Evolutionary conservation across 2,888 invertebrate species (phyloP).

Genomic region (Callosobruchus maculatus): DNA sequence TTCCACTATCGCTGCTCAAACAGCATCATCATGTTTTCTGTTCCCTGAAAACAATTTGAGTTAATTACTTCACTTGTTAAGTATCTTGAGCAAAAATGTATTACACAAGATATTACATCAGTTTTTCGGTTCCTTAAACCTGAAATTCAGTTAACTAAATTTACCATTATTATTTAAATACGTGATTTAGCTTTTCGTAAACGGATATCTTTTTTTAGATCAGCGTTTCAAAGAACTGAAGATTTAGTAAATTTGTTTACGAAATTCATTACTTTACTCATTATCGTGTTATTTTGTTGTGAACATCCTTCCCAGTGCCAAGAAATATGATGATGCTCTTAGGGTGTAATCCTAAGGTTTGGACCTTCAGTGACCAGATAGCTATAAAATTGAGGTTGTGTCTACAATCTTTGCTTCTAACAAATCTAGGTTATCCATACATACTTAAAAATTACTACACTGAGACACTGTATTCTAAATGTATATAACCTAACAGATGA

Average conservation of each 20-base stretch:
- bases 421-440: background rate
- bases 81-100: too few relatives aligned
- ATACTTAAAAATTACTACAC: background rate
- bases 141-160: too few relatives aligned
- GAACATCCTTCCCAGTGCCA: too few relatives aligned
- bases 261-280: too few relatives aligned
- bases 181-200: too few relatives aligned
- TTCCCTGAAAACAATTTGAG: background rate
- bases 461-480: background rate
- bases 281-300: too few relatives aligned
- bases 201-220: too few relatives aligned
- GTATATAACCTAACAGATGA: background rate
- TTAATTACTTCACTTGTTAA: background rate
- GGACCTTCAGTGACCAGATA: background rate
- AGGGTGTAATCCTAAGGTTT: background rate
- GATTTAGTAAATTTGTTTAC: too few relatives aligned
- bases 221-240: too few relatives aligned
- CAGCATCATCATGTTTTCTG: background rate
- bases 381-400: background rate
- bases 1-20: background rate
- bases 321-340: background rate
- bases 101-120: too few relatives aligned
- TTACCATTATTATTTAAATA: too few relatives aligned
- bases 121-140: too few relatives aligned
- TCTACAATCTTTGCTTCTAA: background rate